Base-by-base conservation (phyloP, 2,888 invertebrate genomes). In the Nasonia oneida region DNA sequence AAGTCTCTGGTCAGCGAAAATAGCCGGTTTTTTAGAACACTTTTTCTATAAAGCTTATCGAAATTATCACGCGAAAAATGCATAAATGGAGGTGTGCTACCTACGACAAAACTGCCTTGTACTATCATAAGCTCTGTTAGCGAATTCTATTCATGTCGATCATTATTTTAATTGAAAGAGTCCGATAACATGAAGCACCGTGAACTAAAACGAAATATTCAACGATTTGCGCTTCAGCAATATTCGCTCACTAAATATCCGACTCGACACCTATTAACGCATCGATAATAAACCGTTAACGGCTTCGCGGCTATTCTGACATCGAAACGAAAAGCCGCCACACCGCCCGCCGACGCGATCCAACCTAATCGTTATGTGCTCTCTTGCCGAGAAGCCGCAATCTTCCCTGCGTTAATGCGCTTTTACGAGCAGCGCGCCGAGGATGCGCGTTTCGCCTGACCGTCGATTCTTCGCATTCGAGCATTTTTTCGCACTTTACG, bases 241-340 rank as follows among this genome's bases (percentile, higher is more conserved):
- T 10, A 2, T 39, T 12, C 12, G n/a, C 29, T 29, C 29, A 29
- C 29, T 1, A 29, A 29, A 29, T 29, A 29, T 1, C n/a, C 73
- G 10, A 12, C 73, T 73, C 23, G 12, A n/a, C 42, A 23, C n/a
- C 73, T 42, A 42, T 73, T 73, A 73, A 42, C n/a, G 73, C 42
- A 73, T 73, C 73, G 42, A n/a, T 73, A 73, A 73, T 73, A 73
- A 42, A 18, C 37, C n/a, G 73, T 47, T 73, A 73, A 42, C 42
- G 42, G 42, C 42, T 71, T 71, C 18, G 71, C 39, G 39, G 73
- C 39, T 23, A 73, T 73, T 73, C n/a, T n/a, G 6, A 39, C 73
- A 10, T 12, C 73, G 42, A 37, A 37, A 37, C 15, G 33, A 29
- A 67, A 33, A 67, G 14, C 37, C 37, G 37, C 37, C 37, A 37